Evolutionary conservation across 2,113 vertebrate species (phyloP), one percentile per base, ranked within the genome.

Genomic region (Panthera leo): DNA sequence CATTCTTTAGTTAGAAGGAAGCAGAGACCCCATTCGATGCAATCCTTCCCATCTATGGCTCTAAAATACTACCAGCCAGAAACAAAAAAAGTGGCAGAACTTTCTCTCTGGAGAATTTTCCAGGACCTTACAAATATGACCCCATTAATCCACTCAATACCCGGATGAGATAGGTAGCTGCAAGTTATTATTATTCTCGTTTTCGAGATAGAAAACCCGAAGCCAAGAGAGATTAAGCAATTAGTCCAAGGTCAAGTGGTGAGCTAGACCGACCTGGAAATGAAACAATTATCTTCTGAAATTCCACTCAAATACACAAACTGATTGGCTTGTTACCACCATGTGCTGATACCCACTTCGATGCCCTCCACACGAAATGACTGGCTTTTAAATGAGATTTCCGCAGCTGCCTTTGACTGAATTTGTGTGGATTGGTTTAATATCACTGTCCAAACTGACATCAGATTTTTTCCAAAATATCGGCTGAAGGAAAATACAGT

Each of bases 381-480:
- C 90, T 91, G 94, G 91, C 94, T 98, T 98, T 95, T 92, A 94
- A 96, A 97, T 94, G 98, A 95, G 87, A 82, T 82, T 55, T 96
- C 86, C 84, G 91, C 73, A 91, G 51, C 87, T 96, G 85, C 31
- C 67, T 36, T 79, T 65, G 48, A 68, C n/a, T n/a, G 8, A 92
- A 97, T 83, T 89, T 97, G 94, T 95, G 96, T 85, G 96, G 94
- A 96, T 27, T 95, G 70, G 97, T 96, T 98, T 98, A 96, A 97
- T 97, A 97, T 95, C 68, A 92, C 93, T 94, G 97, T 96, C 96
- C 91, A 98, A 98, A 98, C 67, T 95, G 93, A 98, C 97, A 98
- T 98, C 97, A 97, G 95, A 96, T 97, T 98, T 98, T 98, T 83
- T 96, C 80, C 10, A 97, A 98, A 98, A 96, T 96, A 90, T 88